Conservation (phyloP, 1,140 invertebrate genomes). For the Drosophila pseudoobscura region DNA sequence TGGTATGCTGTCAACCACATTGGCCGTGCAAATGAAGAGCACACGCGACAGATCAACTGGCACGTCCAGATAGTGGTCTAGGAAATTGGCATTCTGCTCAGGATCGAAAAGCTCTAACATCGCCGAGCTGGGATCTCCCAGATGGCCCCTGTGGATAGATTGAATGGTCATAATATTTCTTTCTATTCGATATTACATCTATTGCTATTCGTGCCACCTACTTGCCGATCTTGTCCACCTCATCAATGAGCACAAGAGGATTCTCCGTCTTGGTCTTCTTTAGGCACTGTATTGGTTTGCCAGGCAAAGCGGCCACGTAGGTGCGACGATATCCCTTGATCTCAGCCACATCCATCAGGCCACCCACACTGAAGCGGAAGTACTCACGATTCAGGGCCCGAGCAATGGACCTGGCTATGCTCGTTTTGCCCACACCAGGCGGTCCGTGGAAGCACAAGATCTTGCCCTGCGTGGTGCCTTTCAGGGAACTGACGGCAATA, state of each 20-base stretch:
- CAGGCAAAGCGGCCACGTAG: constrained; percentile 99
- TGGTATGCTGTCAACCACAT: constrained; percentile 94
- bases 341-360: constrained; percentile 99
- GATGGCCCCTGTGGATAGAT: too few species aligned
- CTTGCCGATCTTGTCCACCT: constrained; percentile 96
- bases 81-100: constrained; percentile 95
- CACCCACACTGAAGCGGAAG: constrained; percentile 90
- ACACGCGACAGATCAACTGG: constrained; percentile 96
- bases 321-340: constrained; percentile 98
- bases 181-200: too few species aligned
- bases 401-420: constrained; percentile 94
- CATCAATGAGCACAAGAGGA: constrained; percentile 97
- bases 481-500: constrained; percentile 97
- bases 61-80: constrained; percentile 99
- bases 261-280: constrained; percentile 99
- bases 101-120: constrained; percentile 97
- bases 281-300: constrained; percentile 98
- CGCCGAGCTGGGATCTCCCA: constrained; percentile 96
- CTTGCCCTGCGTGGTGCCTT: constrained; percentile 97
- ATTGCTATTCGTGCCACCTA: too few species aligned
- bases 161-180: too few species aligned
- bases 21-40: constrained; percentile 98
- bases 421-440: constrained; percentile 98
- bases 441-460: constrained; percentile 99
- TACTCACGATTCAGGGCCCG: constrained; percentile 96